Base-by-base conservation (phyloP, 1,140 invertebrate species). In the Drosophila santomea region DNA sequence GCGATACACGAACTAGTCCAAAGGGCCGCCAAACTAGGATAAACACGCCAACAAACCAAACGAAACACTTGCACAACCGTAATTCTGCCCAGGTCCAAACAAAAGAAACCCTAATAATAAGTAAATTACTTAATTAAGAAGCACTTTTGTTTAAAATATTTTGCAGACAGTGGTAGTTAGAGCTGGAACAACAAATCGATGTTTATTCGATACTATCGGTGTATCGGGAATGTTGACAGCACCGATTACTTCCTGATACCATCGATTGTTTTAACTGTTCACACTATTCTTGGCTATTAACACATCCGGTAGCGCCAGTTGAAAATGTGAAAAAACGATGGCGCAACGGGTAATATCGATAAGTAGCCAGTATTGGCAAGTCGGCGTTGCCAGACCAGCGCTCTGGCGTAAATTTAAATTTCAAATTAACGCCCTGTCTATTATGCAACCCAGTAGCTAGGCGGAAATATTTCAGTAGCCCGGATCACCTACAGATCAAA, bases 91-190 rank as follows among this genome's bases (percentile, higher is more conserved):
- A 44, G 41, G 48, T 4, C 10, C 43, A 38, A 35, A 32, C 64
- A 61, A 75, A 71, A 67, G n/a, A 68, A 11, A 35, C 47, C 51
- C 64, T 64, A 14, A 51, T 32, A 68, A 45, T 71, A 32, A 20
- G 25, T 25, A 71, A 69, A 66, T 55, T 66, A 51, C 45, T 59
- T 56, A 66, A 58, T 63, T 78, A 58, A 75, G 41, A 48, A 71
- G 44, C 48, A 60, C 61, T 82, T 86, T 85, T 85, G 81, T 82
- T 85, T 86, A 69, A 80, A 85, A 80, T 74, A 63, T 41, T 55
- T 80, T 84, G 76, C 80, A 80, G 67, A 80, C 73, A 47, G 61
- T 28, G 59, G 17, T 20, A 45, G 43, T 15, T 20, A 45, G 43
- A 45, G 43, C 4, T 45, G 43, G 17, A 20, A 20, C 43, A 11